A percentile compares a stretch with the other conserved stretches of the same genome.
Evolutionary conservation across 2,888 invertebrate species (phyloP).

Genomic region (Molorchus minor): DNA sequence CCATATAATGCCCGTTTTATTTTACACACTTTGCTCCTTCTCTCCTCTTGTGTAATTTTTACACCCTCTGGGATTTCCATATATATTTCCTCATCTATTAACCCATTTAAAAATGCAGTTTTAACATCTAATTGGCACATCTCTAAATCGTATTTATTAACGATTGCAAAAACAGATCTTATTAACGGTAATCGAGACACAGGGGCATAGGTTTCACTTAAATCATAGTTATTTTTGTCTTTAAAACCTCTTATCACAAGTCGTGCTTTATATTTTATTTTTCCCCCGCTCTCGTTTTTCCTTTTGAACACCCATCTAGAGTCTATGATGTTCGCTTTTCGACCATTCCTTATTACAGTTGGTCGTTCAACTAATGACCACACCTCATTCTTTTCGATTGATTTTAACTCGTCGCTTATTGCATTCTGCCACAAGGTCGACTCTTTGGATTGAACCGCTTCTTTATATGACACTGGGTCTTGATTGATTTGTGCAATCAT

Average conservation of each 20-base stretch:
- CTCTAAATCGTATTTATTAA: constrained; percentile 20
- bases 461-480: constrained; percentile 12
- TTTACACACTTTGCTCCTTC: constrained; percentile 19
- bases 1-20: constrained; percentile 16
- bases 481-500: not conserved
- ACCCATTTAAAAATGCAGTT: constrained; percentile 22
- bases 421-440: constrained; percentile 2
- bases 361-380: constrained; percentile 20
- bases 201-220: constrained; percentile 15
- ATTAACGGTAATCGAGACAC: constrained; percentile 8
- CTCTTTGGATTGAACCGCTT: constrained; percentile 7
- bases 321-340: constrained; percentile 2
- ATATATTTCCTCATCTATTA: constrained; percentile 16
- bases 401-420: constrained; percentile 16
- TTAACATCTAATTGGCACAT: constrained; percentile 18
- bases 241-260: constrained; percentile 16
- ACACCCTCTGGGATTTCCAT: constrained; percentile 21
- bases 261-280: constrained; percentile 10
- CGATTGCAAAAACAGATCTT: constrained; percentile 14
- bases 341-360: not conserved
- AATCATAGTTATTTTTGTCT: constrained; percentile 11
- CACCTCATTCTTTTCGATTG: constrained; percentile 21
- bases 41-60: not conserved
- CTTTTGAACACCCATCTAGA: constrained; percentile 10
- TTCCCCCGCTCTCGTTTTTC: constrained; percentile 2